These are phyloP conservation scores for Mactromeris polynyma DNA, from an alignment of 2,888 invertebrate species.

Conservation along the genomic window DNA sequence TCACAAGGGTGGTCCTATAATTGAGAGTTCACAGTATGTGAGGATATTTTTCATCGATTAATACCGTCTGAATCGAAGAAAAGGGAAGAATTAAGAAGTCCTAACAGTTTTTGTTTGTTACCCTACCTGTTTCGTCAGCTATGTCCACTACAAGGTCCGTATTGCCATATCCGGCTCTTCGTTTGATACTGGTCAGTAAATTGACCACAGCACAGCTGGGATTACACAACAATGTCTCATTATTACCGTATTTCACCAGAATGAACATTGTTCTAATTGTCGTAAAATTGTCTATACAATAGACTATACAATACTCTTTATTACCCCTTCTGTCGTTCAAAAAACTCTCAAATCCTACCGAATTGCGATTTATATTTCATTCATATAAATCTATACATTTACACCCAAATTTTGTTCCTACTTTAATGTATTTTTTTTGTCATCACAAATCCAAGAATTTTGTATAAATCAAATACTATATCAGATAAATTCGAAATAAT, in stretches of 20 bases:
- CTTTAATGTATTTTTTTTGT: not conserved
- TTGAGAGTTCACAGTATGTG: too few relatives aligned
- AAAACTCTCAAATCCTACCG: not conserved
- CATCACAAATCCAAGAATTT: not conserved
- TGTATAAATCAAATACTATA: too few relatives aligned
- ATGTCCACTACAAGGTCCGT: conserved; percentile 82
- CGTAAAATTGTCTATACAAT: not conserved
- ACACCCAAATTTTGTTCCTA: not conserved
- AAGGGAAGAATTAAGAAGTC: too few relatives aligned
- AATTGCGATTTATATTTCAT: not conserved
- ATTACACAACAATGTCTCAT: conserved; percentile 85
- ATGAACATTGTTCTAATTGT: conserved; percentile 79
- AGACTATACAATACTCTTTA: not conserved
- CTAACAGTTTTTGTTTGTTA: too few relatives aligned
- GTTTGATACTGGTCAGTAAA: conserved; percentile 84
- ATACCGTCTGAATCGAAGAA: too few relatives aligned
- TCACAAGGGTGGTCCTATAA: too few relatives aligned
- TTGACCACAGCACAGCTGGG: conserved; percentile 86
- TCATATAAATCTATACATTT: not conserved
- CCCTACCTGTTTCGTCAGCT: conserved; percentile 85
- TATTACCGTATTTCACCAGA: conserved; percentile 85
- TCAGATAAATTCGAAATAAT: too few relatives aligned
- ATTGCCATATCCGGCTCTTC: conserved; percentile 83
- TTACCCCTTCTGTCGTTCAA: not conserved
- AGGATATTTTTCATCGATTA: too few relatives aligned